Evolutionary conservation across 2,113 vertebrate species (phyloP), one percentile per base, ranked within the genome.

Genomic region (Lipophrys pholis): DNA sequence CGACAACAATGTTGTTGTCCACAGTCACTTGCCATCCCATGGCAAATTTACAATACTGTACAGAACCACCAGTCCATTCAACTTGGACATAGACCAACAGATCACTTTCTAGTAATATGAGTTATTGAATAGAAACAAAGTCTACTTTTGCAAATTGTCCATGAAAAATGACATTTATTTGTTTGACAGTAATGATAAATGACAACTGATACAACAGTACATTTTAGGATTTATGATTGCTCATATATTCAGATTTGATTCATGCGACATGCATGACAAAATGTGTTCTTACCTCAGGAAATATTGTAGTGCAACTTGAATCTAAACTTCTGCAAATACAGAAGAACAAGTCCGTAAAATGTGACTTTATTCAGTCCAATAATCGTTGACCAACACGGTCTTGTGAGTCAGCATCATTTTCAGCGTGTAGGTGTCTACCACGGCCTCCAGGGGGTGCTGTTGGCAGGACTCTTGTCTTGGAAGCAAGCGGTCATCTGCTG

Each of bases 401-500:
- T 9, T 35, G 5, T 66, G 8, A 71, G 49, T 65, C 17, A 62
- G 5, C 12, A 30, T 30, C n/a, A 51, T 9, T n/a, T 74, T 16
- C 57, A 70, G 65, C 55, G 53, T 76, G 75, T 57, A 73, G 58
- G 51, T 36, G 21, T 85, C 84, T 89, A 80, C 83, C 54, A 88
- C 11, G 82, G 89, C 68, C 91, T 91, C 90, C 89, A 92, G 85
- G 38, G 75, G 84, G 66, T 10, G 11, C 54, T 74, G 60, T 60
- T 79, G 61, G 57, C 70, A 73, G 64, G 55, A 62, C 61, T 80
- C 69, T 73, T 82, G 17, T 84, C 82, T 83, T 81, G 69, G 72
- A 84, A 38, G 52, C 49, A 69, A 12, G 81, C 82, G 8, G 82
- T 80, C 77, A 76, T 84, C 82, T 81, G 78, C 89, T 70, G 87